phyloP scores from a whole-genome alignment of 2,888 invertebrate genomes.

The Eilema caniola region DNA sequence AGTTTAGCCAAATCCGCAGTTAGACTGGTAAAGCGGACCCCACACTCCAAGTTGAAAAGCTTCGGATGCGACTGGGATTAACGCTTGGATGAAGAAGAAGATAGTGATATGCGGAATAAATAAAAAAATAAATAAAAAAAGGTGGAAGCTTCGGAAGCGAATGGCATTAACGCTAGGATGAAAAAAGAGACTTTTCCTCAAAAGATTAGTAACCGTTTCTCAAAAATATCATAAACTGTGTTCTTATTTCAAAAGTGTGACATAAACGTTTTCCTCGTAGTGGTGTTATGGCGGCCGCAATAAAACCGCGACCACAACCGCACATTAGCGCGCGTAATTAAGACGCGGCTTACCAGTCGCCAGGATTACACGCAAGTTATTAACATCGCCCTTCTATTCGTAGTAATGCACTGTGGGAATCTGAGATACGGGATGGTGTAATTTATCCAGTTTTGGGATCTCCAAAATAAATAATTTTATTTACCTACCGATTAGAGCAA shows the following conservation, averaged over 20 bases:
- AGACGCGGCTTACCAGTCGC: slow-evolving; percentile 30
- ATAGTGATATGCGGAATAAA: no score
- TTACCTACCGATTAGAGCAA: no score
- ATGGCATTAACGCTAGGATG: no score
- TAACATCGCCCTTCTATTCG: slow-evolving; percentile 12
- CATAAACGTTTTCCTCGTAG: slow-evolving; percentile 46
- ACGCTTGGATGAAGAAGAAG: no score
- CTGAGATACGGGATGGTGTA: neutral
- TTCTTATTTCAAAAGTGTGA: slow-evolving; percentile 20
- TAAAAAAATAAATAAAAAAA: no score
- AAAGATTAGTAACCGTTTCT: neutral
- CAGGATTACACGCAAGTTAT: slow-evolving; percentile 13
- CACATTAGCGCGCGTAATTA: slow-evolving; percentile 64
- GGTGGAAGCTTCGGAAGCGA: neutral
- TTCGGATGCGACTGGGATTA: no score
- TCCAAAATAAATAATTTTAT: no score
- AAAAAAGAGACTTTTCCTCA: slow-evolving; percentile 8
- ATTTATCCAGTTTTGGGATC: neutral
- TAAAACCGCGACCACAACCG: slow-evolving; percentile 59
- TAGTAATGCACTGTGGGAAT: slow-evolving; percentile 5
- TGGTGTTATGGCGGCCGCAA: slow-evolving; percentile 56
- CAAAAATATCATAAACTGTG: neutral
- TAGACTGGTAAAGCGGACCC: no score
- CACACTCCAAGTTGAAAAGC: no score
- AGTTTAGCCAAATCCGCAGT: no score